Percentiles rank a stretch among this genome's conserved stretches.
phyloP scores from a whole-genome alignment of 2,888 invertebrate genomes.

The Eristalinus sepulchralis region DNA sequence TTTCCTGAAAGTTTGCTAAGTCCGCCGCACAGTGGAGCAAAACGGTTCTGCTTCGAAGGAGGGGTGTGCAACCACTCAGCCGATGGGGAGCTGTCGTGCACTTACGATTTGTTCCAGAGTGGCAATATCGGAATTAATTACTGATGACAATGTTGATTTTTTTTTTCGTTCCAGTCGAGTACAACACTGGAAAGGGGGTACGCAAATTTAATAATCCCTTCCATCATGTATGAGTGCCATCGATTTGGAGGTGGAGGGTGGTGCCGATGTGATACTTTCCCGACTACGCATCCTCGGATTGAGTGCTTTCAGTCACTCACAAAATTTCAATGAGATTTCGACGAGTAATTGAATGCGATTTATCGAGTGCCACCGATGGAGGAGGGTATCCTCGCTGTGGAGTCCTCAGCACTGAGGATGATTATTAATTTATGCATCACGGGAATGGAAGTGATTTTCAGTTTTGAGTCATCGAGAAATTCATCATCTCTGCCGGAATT shows the following conservation, averaged over 20 bases:
- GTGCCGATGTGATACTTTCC: background rate
- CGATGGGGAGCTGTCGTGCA: background rate
- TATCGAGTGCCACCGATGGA: constrained; percentile 30
- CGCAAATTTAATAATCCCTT: background rate
- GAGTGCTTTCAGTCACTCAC: constrained; percentile 41
- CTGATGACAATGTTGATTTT: constrained; percentile 26
- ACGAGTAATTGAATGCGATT: constrained; percentile 62
- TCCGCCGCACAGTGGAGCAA: background rate
- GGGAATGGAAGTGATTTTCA: constrained; percentile 14
- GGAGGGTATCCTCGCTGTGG: constrained; percentile 10
- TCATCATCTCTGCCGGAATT: background rate
- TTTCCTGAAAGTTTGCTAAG: constrained; percentile 43
- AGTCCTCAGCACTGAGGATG: constrained; percentile 3
- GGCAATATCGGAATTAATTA: constrained; percentile 50
- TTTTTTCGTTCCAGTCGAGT: background rate
- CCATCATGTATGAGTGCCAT: no score
- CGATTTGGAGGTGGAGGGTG: background rate
- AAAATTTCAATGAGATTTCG: constrained; percentile 44
- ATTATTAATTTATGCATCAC: constrained; percentile 36
- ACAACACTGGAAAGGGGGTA: no score
- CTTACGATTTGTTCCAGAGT: background rate
- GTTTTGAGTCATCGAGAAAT: background rate
- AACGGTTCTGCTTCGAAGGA: background rate
- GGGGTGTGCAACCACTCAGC: background rate
- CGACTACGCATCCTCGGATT: background rate